Conservation (phyloP, 2,797 vertebrate genomes). For the Hypotaenidia philippensis region DNA sequence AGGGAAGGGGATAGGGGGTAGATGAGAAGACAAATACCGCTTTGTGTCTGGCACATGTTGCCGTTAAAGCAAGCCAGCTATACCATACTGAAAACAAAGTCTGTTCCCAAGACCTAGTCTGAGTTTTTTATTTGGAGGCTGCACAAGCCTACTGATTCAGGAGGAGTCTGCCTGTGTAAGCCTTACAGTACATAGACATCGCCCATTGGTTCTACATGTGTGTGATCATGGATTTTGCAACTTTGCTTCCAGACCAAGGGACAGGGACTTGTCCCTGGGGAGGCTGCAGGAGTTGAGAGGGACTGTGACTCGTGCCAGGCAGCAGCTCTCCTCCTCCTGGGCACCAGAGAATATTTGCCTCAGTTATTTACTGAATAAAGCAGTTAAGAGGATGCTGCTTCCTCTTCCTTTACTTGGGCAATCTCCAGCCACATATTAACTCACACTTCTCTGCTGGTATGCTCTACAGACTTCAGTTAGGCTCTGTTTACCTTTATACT, state of each 20-base stretch:
- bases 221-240: not conserved
- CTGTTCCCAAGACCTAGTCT: not conserved
- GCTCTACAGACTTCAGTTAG: not conserved
- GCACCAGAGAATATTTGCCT: not conserved
- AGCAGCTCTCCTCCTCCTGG: not conserved
- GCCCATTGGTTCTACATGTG: not conserved
- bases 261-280: fast-evolving
- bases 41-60: not conserved
- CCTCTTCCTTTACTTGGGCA: not conserved
- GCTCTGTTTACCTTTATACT: not conserved
- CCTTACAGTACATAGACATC: not conserved
- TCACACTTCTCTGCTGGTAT: not conserved
- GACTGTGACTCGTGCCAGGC: not conserved
- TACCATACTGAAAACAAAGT: not conserved
- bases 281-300: not conserved
- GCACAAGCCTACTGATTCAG: not conserved
- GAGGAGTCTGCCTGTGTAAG: not conserved
- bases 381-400: not conserved
- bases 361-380: not conserved
- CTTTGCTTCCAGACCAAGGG: not conserved
- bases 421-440: not conserved
- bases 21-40: not conserved
- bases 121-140: not conserved
- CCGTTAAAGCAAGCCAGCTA: not conserved
- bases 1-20: not conserved